Percentiles rank a stretch among this genome's conserved stretches.
phyloP scores from a whole-genome alignment of 2,888 invertebrate species.

The Brachylomia viminalis region DNA sequence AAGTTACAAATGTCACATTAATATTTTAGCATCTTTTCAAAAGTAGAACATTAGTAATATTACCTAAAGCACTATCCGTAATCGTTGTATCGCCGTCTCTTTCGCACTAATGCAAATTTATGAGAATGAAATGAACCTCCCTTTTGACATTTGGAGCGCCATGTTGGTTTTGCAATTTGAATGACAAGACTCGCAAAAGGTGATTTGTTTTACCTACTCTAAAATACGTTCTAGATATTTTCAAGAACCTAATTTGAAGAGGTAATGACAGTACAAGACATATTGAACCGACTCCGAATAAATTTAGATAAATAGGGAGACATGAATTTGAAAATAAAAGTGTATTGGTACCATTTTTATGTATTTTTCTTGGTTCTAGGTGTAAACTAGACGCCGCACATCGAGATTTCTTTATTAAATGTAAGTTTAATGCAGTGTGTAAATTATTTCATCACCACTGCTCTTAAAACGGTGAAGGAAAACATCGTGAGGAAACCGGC shows the following conservation, averaged over 20 bases:
- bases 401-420: too few species aligned
- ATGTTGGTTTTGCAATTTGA: constrained; percentile 54
- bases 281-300: too few species aligned
- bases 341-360: too few species aligned
- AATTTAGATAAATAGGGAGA: too few species aligned
- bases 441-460: too few species aligned
- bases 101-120: constrained; percentile 23
- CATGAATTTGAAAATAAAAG: too few species aligned
- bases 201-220: constrained; percentile 18
- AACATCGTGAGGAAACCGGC: too few species aligned
- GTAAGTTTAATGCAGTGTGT: too few species aligned
- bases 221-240: neutral
- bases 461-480: too few species aligned
- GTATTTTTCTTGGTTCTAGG: too few species aligned
- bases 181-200: constrained; percentile 35
- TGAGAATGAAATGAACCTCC: constrained; percentile 9
- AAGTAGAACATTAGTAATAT: constrained; percentile 13
- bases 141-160: constrained; percentile 58
- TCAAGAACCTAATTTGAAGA: neutral
- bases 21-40: neutral
- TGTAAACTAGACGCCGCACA: too few species aligned
- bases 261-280: too few species aligned
- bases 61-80: constrained; percentile 19
- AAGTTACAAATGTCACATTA: neutral
- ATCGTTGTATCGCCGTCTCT: constrained; percentile 19